Evolutionary conservation across 2,888 invertebrate genomes (phyloP), one percentile per base, ranked within the genome.

Genomic region (Blera fallax): DNA sequence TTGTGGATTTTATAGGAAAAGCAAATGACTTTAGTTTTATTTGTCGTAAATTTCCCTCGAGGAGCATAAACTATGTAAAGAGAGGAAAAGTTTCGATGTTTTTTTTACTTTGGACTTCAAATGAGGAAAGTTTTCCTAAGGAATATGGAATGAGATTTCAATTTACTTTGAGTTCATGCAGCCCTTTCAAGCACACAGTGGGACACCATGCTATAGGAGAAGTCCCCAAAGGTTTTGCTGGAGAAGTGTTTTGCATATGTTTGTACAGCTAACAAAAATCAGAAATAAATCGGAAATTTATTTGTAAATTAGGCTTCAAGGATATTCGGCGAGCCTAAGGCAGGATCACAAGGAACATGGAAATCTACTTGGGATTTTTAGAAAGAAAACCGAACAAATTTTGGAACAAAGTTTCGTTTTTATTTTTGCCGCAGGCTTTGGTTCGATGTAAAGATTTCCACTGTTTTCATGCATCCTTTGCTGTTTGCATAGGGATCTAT

Each of bases 21-120:
- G 21, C 34, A 29, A 32, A 77, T 29, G 76, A 67, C 70, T 79
- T 72, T 65, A 79, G 79, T 79, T 79, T 72, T 64, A 64, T 72
- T 85, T 76, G 78, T 83, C 82, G 85, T 85, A 85, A 85, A 85
- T 85, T 85, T 85, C 85, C 85, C 85, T 72, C 65, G 85, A 85
- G 85, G 76, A 81, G 85, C 85, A 85, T 85, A 85, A 85, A 85
- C 85, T 85, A 85, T 85, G 85, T n/a, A n/a, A n/a, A n/a, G 65
- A 74, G 76, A 64, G 56, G 69, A 81, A 80, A 81, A 85, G 72
- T 85, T 81, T 81, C 16, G 24, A 11, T 37, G 37, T 37, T 37
- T 37, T 37, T 27, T 48, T 21, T 58, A 43, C 40, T 62, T 84
- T 69, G 37, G 29, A 48, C 70, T 65, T 37, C 50, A 76, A 81